phyloP scores from a whole-genome alignment of 2,797 vertebrate genomes.

The Rhynchonycteris naso region DNA sequence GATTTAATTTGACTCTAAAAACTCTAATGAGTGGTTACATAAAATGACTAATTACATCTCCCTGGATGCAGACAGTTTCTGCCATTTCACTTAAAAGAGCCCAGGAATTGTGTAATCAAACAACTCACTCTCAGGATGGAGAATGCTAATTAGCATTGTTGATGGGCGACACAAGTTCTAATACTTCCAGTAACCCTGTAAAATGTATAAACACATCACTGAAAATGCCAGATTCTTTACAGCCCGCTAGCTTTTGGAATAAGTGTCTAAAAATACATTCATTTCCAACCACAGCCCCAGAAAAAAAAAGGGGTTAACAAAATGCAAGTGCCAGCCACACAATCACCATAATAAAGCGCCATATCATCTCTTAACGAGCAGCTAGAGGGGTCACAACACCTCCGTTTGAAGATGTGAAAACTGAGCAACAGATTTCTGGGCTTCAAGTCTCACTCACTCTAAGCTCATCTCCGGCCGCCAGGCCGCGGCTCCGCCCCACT shows the following conservation, averaged over 20 bases:
- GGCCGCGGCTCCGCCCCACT: conserved; percentile 67
- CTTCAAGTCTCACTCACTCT: background rate
- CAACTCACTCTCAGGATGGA: background rate
- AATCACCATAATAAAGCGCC: background rate
- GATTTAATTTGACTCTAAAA: conserved; percentile 73
- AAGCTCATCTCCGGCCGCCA: background rate
- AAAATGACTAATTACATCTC: conserved; percentile 58
- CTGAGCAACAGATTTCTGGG: background rate
- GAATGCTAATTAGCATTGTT: background rate
- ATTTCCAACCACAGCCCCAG: background rate
- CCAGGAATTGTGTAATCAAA: background rate
- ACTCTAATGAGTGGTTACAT: conserved; percentile 61
- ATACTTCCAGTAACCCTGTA: conserved; percentile 9
- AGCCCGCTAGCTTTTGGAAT: background rate
- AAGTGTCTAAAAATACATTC: background rate
- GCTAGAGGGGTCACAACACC: background rate
- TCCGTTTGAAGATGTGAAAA: background rate
- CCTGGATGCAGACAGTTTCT: conserved; percentile 31
- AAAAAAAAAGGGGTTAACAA: background rate
- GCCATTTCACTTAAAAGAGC: background rate
- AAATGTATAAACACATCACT: background rate
- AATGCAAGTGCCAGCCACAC: conserved; percentile 20
- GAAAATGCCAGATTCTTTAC: background rate
- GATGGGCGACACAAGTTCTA: conserved; percentile 27
- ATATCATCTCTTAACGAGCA: background rate